Percentiles rank a stretch among this genome's conserved stretches.
Evolutionary conservation across 2,797 vertebrate species (phyloP).

Genomic region (Chrysocyon brachyurus): DNA sequence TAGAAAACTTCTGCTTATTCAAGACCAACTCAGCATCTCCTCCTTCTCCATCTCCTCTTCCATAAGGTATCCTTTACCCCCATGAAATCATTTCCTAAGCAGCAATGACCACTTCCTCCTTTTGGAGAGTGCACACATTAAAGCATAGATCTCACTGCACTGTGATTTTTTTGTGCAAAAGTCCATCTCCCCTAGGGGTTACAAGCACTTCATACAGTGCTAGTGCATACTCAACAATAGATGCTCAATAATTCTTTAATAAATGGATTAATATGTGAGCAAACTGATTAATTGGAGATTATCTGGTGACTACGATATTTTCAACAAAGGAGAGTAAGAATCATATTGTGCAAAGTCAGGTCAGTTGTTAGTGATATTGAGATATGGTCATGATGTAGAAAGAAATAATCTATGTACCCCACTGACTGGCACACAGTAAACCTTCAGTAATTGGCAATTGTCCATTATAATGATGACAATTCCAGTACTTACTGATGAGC

Average conservation of each 20-base stretch:
- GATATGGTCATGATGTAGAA: neutral
- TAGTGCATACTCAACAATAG: neutral
- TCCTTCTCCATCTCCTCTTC: neutral
- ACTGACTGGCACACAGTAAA: neutral
- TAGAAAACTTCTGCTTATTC: neutral
- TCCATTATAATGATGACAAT: neutral
- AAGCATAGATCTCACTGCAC: neutral
- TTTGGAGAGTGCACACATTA: neutral
- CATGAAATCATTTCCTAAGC: neutral
- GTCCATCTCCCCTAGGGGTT: neutral
- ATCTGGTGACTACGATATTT: neutral
- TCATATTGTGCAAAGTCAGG: neutral
- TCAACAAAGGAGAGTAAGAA: neutral
- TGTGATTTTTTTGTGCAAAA: neutral
- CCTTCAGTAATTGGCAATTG: neutral
- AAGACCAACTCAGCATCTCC: neutral
- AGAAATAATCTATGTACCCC: neutral
- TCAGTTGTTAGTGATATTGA: neutral
- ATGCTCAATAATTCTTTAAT: neutral
- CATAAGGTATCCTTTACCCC: accelerated
- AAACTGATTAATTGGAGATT: neutral
- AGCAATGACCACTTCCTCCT: neutral
- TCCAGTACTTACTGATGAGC: neutral
- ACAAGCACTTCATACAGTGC: neutral
- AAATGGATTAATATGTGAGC: neutral